phyloP scores from a whole-genome alignment of 2,888 invertebrate species.

The Lithophane socia region DNA sequence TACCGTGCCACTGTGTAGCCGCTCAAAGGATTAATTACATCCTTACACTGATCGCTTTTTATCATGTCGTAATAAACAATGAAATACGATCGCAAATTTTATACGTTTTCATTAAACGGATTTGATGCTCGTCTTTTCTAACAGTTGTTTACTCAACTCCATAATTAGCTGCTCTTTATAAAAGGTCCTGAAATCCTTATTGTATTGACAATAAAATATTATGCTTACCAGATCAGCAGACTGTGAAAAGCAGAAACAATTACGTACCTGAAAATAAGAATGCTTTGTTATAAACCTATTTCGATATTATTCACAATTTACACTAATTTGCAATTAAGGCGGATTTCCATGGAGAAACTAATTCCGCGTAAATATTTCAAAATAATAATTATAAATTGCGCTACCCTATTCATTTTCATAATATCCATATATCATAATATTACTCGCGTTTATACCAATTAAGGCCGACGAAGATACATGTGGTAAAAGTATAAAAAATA shows the following conservation, averaged over 20 bases:
- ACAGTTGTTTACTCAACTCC: not conserved
- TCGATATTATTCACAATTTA: conserved; percentile 3
- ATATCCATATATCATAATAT: conserved; percentile 82
- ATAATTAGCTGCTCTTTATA: not conserved
- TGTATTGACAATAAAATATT: not conserved
- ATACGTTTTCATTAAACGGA: conserved; percentile 2
- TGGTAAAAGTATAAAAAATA: conserved; percentile 79
- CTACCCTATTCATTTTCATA: conserved; percentile 82
- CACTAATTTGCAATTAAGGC: conserved; percentile 65
- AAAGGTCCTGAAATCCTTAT: not conserved
- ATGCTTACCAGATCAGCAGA: conserved; percentile 46
- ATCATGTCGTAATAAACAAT: conserved; percentile 38
- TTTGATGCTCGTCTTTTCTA: not conserved
- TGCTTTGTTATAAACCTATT: conserved; percentile 31
- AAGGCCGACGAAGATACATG: conserved; percentile 80
- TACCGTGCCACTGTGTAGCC: conserved; percentile 27
- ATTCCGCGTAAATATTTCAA: conserved; percentile 73
- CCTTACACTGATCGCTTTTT: conserved; percentile 43
- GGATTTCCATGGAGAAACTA: conserved; percentile 68
- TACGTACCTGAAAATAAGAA: conserved; percentile 81
- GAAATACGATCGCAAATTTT: conserved; percentile 12
- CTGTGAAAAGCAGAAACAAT: conserved; percentile 9
- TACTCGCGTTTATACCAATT: conserved; percentile 83
- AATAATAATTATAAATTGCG: conserved; percentile 78
- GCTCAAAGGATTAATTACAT: conserved; percentile 60